Percentiles rank a stretch among this genome's conserved stretches.
These are phyloP conservation scores for Carassius auratus DNA, from an alignment of 2,113 vertebrate genomes.

Conservation along the genomic window DNA sequence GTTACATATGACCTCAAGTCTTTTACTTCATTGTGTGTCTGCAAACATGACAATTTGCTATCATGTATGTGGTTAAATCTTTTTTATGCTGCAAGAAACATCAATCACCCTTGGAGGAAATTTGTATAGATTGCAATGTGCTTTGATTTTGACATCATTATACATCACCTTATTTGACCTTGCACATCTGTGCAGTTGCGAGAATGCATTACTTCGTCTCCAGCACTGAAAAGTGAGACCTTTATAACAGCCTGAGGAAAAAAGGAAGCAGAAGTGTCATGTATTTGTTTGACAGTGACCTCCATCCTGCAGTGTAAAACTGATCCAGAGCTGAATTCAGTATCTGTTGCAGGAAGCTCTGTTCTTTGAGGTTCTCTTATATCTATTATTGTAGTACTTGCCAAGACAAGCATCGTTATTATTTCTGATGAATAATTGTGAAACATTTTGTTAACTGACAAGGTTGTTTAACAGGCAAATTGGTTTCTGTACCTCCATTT, in stretches of 20 bases:
- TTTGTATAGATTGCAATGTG: background rate
- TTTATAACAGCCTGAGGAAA: background rate
- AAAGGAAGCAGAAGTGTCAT: background rate
- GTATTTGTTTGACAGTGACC: constrained; percentile 11
- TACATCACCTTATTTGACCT: background rate
- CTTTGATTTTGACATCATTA: constrained; percentile 13
- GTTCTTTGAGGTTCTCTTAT: background rate
- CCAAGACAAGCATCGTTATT: background rate
- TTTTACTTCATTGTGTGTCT: background rate
- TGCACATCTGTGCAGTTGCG: background rate
- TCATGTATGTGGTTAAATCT: background rate
- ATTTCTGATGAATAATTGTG: background rate
- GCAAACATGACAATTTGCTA: background rate
- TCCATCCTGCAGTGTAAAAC: background rate
- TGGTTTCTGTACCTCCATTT: background rate
- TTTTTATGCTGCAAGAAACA: background rate
- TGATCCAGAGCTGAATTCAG: background rate
- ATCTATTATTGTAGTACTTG: background rate
- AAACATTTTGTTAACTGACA: background rate
- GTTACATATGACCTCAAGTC: background rate
- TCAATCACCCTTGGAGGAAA: background rate
- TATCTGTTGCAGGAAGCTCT: background rate
- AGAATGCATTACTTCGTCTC: background rate
- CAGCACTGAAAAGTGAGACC: background rate
- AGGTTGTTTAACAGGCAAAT: background rate